Conservation (phyloP, 2,888 invertebrate genomes). For the Cyrtodaria siliqua region DNA sequence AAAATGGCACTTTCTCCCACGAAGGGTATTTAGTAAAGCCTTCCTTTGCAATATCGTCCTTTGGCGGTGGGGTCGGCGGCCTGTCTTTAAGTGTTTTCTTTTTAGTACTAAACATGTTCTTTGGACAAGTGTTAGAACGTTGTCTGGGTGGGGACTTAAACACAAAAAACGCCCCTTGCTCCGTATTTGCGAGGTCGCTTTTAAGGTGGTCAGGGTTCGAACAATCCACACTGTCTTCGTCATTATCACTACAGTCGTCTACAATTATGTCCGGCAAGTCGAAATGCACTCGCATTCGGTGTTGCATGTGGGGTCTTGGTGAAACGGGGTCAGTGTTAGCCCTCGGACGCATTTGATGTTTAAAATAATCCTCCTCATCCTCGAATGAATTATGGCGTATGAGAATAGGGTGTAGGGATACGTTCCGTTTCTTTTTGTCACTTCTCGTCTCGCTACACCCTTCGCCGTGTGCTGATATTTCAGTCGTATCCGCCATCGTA, state of each 20-base stretch:
- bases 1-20: slow-evolving; percentile 55
- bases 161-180: slow-evolving; percentile 62
- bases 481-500: too few species aligned
- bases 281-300: slow-evolving; percentile 40
- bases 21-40: slow-evolving; percentile 27
- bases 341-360: slow-evolving; percentile 50
- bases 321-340: slow-evolving; percentile 60
- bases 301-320: slow-evolving; percentile 39
- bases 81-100: slow-evolving; percentile 8
- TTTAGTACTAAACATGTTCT: slow-evolving; percentile 50
- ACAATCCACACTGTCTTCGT: slow-evolving; percentile 39
- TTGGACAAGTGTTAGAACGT: slow-evolving; percentile 60
- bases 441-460: too few species aligned
- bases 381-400: slow-evolving; percentile 8
- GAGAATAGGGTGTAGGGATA: slow-evolving; percentile 34
- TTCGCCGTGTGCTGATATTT: too few species aligned
- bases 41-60: slow-evolving; percentile 44
- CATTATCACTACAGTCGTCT: slow-evolving; percentile 62
- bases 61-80: slow-evolving; percentile 43
- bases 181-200: slow-evolving; percentile 52
- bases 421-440: too few species aligned
- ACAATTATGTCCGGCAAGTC: slow-evolving; percentile 64
- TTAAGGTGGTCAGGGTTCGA: slow-evolving; percentile 47
- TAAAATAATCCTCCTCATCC: slow-evolving; percentile 43
- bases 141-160: slow-evolving; percentile 61